Base-by-base conservation (phyloP, 2,797 vertebrate genomes). In the Erithacus rubecula region DNA sequence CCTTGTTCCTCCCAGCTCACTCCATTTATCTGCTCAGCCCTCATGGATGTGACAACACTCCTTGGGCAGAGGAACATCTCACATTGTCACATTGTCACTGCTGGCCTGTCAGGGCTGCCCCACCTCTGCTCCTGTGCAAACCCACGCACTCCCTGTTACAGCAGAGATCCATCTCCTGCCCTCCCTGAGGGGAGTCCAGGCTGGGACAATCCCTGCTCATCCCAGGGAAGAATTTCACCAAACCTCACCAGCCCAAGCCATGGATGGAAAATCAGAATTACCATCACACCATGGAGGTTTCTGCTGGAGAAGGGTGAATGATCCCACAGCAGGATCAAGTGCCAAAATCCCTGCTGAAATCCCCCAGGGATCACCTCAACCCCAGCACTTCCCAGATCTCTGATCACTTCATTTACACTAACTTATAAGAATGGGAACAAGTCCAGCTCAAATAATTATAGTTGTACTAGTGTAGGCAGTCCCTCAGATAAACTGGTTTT, bases 371-470 rank as follows among this genome's bases (percentile, higher is more conserved):
- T 79, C 14, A 41, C 77, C 78, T 67, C 19, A 58, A 55, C 39
- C 75, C 43, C 32, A 6, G 34, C 36, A 13, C 6, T 67, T 53
- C 83, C 83, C 93, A 68, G n/a, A 69, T 83, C 58, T 12, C 24
- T 36, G 27, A 86, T 32, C 51, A 82, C 63, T 93, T 95, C 44
- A 96, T 93, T 95, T 95, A 86, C 70, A 68, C 76, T 27, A 47
- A 86, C 90, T 86, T 94, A 68, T 51, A 93, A 51, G 67, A 81
- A 78, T 4, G 30, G 78, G 53, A 83, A 86, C 80, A 55, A 78
- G 78, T 53, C 51, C 75, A 93, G 74, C 78, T 77, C 69, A 75
- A 94, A 90, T 24, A 86, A 88, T 67, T 84, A 59, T 1, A 68
- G 47, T 58, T 63, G 71, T 46, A 47, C 62, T 90, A 4, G 3